Evolutionary conservation across 2,113 vertebrate species (phyloP).

Genomic region (Albula glossodonta): DNA sequence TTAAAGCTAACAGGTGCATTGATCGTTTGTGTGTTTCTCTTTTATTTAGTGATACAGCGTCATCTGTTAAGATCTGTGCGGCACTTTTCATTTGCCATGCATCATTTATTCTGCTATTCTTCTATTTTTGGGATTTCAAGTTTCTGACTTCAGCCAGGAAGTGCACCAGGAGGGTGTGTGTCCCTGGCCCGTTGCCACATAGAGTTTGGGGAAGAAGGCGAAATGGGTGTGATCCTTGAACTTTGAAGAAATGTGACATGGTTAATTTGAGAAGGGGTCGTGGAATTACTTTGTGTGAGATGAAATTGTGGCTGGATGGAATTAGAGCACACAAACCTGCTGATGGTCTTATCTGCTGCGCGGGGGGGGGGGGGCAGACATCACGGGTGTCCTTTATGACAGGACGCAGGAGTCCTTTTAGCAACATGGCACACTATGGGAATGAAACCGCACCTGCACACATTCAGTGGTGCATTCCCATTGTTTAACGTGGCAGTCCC

Average conservation of each 20-base stretch:
- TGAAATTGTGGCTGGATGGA: not conserved
- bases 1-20: not conserved
- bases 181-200: not conserved
- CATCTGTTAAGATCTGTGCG: not conserved
- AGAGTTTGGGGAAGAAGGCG: not conserved
- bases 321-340: not conserved
- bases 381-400: not conserved
- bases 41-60: not conserved
- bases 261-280: not conserved
- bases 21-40: not conserved
- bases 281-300: not conserved
- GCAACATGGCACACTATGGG: too few species aligned
- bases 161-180: not conserved
- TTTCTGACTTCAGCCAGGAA: not conserved
- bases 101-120: not conserved
- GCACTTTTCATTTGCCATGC: not conserved
- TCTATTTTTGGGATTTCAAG: not conserved
- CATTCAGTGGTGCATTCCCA: too few species aligned
- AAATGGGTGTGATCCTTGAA: not conserved
- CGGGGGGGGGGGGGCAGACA: not conserved
- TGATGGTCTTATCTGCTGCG: not conserved
- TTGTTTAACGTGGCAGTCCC: too few species aligned
- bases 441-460: too few species aligned
- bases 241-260: not conserved
- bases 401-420: not conserved